Evolutionary conservation across 2,113 vertebrate genomes (phyloP), one percentile per base, ranked within the genome.

Genomic region (Petrocephalus microphthalmus): DNA sequence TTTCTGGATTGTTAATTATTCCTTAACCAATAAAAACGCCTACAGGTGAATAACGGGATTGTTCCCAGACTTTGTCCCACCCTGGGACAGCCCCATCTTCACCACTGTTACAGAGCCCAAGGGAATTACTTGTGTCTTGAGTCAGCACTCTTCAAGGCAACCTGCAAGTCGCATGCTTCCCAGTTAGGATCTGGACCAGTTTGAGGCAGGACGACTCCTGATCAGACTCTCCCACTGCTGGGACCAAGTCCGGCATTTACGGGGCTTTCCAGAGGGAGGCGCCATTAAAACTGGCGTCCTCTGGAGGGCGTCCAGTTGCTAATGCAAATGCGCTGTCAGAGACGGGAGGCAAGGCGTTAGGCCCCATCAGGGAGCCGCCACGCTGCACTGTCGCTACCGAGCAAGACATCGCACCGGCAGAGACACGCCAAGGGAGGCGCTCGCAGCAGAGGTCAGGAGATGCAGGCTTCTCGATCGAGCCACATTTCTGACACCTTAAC

Each of bases 291-390:
- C 90, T 78, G 90, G 90, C 87, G 91, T 89, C 88, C 89, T 19
- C 19, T 83, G 82, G 84, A 87, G 90, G 91, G 89, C 82, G 57
- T 88, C 5, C 82, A 42, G 82, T 22, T 20, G 33, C 88, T 90
- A 89, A 74, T 86, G 82, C 11, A 0, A 88, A 91, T 89, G 90
- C 85, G n/a, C 91, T 88, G 89, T 87, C 92, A 91, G 88, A 89
- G 89, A 91, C 89, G 88, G 88, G 85, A 45, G 89, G 90, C 90
- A 60, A 88, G 54, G 85, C 53, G 51, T 82, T 89, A 90, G 89
- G 87, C 45, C 90, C 93, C 91, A 92, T 94, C 93, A 92, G 90
- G 89, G 90, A 84, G 82, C 91, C 91, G 92, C 89, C 91, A 92
- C 89, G 88, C 87, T 90, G 91, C 90, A 89, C 89, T 87, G 91